Percentiles rank a stretch among this genome's conserved stretches.
phyloP scores from a whole-genome alignment of 1,140 invertebrate species.

The Drosophila triauraria region DNA sequence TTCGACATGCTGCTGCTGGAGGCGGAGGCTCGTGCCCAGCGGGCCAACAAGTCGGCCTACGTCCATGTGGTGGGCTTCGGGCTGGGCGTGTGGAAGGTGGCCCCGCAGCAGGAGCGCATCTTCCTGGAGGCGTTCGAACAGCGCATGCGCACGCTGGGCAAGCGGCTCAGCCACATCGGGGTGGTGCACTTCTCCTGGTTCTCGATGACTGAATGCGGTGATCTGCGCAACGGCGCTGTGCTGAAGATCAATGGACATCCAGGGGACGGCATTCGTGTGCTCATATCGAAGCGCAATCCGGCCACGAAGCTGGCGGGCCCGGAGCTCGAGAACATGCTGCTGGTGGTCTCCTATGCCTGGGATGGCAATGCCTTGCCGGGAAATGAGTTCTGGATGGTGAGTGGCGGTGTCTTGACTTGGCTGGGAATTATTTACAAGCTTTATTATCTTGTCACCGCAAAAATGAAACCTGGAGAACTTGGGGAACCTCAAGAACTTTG shows the following conservation, averaged over 20 bases:
- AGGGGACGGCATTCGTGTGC: constrained; percentile 59
- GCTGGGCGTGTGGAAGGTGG: constrained; percentile 78
- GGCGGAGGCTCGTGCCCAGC: constrained; percentile 53
- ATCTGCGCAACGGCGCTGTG: constrained; percentile 53
- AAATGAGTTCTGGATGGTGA: constrained; percentile 87
- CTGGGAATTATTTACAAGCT: background rate
- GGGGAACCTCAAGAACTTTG: background rate
- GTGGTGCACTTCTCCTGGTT: constrained; percentile 84
- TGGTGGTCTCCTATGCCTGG: constrained; percentile 89
- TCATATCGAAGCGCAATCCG: constrained; percentile 76
- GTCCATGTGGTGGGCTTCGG: constrained; percentile 82
- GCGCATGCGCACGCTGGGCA: constrained; percentile 64
- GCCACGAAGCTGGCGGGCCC: constrained; percentile 47
- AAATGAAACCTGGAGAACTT: background rate
- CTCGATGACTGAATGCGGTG: constrained; percentile 42
- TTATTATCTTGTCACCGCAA: constrained; percentile 11
- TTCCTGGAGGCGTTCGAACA: constrained; percentile 80
- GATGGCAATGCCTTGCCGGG: constrained; percentile 89
- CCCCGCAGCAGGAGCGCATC: constrained; percentile 75
- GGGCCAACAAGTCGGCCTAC: constrained; percentile 55
- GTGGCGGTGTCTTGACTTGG: background rate
- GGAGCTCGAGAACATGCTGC: constrained; percentile 54
- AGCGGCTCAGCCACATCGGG: constrained; percentile 56
- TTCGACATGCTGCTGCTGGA: constrained; percentile 77
- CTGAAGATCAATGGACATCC: constrained; percentile 59